Evolutionary conservation across 2,113 vertebrate genomes (phyloP), one percentile per base, ranked within the genome.

Genomic region (Crotalus helleri): DNA sequence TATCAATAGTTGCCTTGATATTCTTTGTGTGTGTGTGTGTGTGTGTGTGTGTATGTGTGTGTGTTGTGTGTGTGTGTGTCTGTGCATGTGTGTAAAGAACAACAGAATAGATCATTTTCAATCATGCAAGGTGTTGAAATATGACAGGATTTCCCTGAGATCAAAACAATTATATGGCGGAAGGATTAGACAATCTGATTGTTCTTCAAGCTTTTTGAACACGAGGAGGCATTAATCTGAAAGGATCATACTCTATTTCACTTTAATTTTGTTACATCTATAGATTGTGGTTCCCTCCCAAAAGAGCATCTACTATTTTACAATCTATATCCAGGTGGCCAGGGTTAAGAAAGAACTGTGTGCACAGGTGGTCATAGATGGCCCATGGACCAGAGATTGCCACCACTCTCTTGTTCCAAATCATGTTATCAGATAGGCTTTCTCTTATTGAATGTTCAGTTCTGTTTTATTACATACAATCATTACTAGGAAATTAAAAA

Each of bases 401-500:
- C 17, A 24, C 9, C 23, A 11, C 55, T 89, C 21, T 54, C 69
- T 81, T 81, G 15, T 39, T 81, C n/a, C n/a, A 81, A 24, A 59
- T 23, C n/a, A 88, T 10, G 33, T 5, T 5, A 57, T 21, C 19
- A 10, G 29, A 55, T 33, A 21, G 26, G n/a, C 87, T 55, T 55
- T 57, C 91, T 93, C 4, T 61, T 85, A 0, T 58, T 91, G 23
- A 6, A 4, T 44, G 91, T 92, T 13, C 29, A 90, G 94, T 6
- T 87, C 49, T 90, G 92, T 8, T 4, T 26, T 93, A 89, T 39
- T 26, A 12, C 17, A 95, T 61, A 29, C 59, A 93, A 93, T 90
- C 87, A 29, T 46, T 92, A 12, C 6, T 4, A 23, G n/a, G n/a
- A 89, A 91, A 69, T 90, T 5, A 81, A 74, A 93, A 55, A 46